phyloP scores from a whole-genome alignment of 2,888 invertebrate genomes.

The Drosophila lacicola region DNA sequence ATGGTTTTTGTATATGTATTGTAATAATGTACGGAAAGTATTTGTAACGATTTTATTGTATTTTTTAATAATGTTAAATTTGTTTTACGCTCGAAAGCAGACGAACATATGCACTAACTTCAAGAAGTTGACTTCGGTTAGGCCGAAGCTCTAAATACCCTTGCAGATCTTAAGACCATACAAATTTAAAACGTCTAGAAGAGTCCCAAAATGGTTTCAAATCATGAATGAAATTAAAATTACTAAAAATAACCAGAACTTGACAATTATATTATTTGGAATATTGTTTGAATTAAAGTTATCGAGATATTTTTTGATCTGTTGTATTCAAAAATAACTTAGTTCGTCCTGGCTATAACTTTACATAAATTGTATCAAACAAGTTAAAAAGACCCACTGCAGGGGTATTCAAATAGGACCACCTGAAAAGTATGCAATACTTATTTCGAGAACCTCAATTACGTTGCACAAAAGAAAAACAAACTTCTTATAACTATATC shows the following conservation, averaged over 20 bases:
- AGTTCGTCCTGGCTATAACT: too few species aligned
- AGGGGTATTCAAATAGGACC: slow-evolving; percentile 54
- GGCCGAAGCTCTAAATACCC: slow-evolving; percentile 16
- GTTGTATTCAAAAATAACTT: too few species aligned
- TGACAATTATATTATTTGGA: too few species aligned
- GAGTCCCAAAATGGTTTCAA: too few species aligned
- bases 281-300: too few species aligned
- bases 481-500: slow-evolving; percentile 19
- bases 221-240: background rate
- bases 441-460: slow-evolving; percentile 50
- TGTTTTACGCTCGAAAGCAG: slow-evolving; percentile 33
- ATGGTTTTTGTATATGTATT: slow-evolving; percentile 50
- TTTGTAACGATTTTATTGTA: slow-evolving; percentile 47
- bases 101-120: slow-evolving; percentile 20
- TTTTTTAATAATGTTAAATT: slow-evolving; percentile 34
- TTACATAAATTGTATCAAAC: background rate
- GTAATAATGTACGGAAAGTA: slow-evolving; percentile 40
- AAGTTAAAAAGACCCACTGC: slow-evolving; percentile 10
- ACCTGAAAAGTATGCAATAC: slow-evolving; percentile 71
- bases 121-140: slow-evolving; percentile 15
- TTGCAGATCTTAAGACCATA: slow-evolving; percentile 24
- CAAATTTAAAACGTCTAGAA: too few species aligned
- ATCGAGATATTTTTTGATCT: too few species aligned
- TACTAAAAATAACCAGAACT: background rate
- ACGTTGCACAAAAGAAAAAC: slow-evolving; percentile 27